These are phyloP conservation scores for Callinectes sapidus DNA, from an alignment of 2,888 invertebrate species.

Conservation along the genomic window DNA sequence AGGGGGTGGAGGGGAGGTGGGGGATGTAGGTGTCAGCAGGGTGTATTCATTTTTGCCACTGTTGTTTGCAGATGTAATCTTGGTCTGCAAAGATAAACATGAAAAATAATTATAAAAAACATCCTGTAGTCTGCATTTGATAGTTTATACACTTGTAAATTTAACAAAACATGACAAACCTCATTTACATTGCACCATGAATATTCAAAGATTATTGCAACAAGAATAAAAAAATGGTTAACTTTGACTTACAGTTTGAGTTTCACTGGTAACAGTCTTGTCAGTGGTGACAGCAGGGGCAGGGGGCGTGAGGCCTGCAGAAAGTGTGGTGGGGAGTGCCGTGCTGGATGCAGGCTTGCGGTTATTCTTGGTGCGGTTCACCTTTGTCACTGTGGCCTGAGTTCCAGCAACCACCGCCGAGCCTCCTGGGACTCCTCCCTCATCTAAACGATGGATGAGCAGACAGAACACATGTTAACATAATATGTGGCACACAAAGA, in stretches of 20 bases:
- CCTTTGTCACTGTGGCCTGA: slow-evolving; percentile 49
- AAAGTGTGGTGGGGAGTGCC: slow-evolving; percentile 14
- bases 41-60: slow-evolving; percentile 50
- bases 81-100: slow-evolving; percentile 45
- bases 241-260: slow-evolving; percentile 50
- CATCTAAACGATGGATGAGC: slow-evolving; percentile 32
- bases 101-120: not conserved
- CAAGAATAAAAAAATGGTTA: not conserved
- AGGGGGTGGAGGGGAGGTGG: slow-evolving; percentile 67
- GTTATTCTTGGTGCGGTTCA: slow-evolving; percentile 55
- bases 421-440: slow-evolving; percentile 56
- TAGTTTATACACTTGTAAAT: not conserved
- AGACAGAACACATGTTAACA: not conserved
- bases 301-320: slow-evolving; percentile 43
- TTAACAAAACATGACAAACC: not conserved
- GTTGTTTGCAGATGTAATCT: slow-evolving; percentile 43
- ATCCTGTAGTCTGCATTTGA: not conserved
- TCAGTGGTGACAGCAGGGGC: slow-evolving; percentile 35
- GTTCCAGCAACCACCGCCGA: slow-evolving; percentile 34
- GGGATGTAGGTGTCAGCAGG: slow-evolving; percentile 63
- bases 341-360: slow-evolving; percentile 60
- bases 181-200: not conserved
- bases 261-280: slow-evolving; percentile 49
- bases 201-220: not conserved
- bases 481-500: not conserved